Conservation (phyloP, 37 sponge, comb jelly and placozoan genomes). For the Ianthella basta region DNA sequence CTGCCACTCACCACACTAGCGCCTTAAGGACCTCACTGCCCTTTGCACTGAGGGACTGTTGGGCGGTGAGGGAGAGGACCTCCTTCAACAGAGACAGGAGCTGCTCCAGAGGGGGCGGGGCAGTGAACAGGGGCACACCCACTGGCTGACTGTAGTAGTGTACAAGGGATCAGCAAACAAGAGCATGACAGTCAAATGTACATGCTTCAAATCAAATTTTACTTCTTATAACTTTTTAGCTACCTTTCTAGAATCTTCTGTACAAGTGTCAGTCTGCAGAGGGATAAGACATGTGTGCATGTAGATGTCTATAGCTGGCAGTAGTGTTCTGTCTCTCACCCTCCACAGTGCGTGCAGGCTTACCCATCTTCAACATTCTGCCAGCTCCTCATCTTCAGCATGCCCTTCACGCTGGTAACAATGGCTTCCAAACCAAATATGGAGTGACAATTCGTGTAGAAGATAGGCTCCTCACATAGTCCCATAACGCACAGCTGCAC, state of each 20-base stretch:
- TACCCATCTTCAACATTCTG: slow-evolving; percentile 43
- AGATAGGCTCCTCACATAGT: slow-evolving; percentile 45
- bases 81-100: slow-evolving; percentile 31
- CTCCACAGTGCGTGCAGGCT: not conserved
- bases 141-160: slow-evolving; percentile 21
- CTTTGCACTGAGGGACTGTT: too few species aligned
- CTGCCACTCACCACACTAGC: too few species aligned
- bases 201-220: too few species aligned
- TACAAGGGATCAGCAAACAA: too few species aligned
- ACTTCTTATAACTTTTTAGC: too few species aligned
- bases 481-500: slow-evolving; percentile 10
- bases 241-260: slow-evolving; percentile 49
- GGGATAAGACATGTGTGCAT: not conserved
- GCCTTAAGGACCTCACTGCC: too few species aligned
- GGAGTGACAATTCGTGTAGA: slow-evolving; percentile 62
- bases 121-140: slow-evolving; percentile 46
- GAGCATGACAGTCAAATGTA: too few species aligned
- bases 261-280: slow-evolving; percentile 39
- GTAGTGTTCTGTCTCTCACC: not conserved
- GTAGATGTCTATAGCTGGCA: not conserved
- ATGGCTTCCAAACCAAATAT: slow-evolving; percentile 71
- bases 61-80: not conserved
- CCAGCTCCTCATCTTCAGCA: slow-evolving; percentile 40
- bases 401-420: slow-evolving; percentile 32
- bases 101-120: slow-evolving; percentile 5